phyloP scores from a whole-genome alignment of 1,140 invertebrate species.

The Procambarus clarkii region DNA sequence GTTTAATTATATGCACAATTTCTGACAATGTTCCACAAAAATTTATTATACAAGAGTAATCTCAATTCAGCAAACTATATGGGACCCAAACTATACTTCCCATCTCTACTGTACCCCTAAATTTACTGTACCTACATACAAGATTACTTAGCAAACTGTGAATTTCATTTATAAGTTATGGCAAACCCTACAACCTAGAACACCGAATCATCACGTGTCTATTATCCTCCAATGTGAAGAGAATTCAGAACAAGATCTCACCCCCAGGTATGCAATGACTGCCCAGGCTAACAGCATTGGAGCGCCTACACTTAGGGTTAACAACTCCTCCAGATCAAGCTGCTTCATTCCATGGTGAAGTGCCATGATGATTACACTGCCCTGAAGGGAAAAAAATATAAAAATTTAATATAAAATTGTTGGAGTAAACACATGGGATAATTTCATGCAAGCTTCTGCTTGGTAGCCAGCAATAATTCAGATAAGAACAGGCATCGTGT shows the following conservation, averaged over 20 bases:
- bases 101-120: too few relatives aligned
- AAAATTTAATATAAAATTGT: neutral
- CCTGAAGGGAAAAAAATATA: neutral
- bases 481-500: too few relatives aligned
- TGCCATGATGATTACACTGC: constrained; percentile 44
- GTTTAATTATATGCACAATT: too few relatives aligned
- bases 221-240: neutral
- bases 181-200: neutral
- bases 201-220: neutral
- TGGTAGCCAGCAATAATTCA: too few relatives aligned
- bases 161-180: too few relatives aligned
- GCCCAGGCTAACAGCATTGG: constrained; percentile 33
- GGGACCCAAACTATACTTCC: too few relatives aligned
- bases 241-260: neutral
- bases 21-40: too few relatives aligned
- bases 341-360: constrained; percentile 25
- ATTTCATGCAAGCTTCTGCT: too few relatives aligned
- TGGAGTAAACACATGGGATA: neutral
- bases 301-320: constrained; percentile 18
- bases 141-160: too few relatives aligned
- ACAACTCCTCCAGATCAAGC: constrained; percentile 31
- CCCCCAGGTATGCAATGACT: constrained; percentile 37
- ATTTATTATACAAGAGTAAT: too few relatives aligned
- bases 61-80: too few relatives aligned
- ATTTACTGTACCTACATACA: too few relatives aligned